Evolutionary conservation across 2,113 vertebrate genomes (phyloP).

Genomic region (Hemibagrus wyckioides): DNA sequence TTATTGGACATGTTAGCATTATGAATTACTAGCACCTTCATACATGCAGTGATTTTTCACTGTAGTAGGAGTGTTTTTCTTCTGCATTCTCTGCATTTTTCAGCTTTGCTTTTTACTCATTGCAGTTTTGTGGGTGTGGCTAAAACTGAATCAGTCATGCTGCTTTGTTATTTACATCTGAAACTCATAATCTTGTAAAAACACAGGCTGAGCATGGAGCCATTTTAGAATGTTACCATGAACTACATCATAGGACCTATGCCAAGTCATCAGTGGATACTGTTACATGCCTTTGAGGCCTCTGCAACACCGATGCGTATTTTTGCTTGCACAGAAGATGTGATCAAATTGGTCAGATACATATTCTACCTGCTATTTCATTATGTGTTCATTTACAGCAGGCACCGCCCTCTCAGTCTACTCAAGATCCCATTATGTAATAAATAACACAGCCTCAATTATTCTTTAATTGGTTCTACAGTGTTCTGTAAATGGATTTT

Average conservation of each 20-base stretch:
- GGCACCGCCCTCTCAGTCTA: neutral
- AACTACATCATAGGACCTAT: neutral
- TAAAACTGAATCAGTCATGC: neutral
- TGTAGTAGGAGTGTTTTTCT: too few relatives aligned
- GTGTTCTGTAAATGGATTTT: conserved; percentile 23
- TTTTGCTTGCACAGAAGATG: neutral
- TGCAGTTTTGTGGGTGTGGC: neutral
- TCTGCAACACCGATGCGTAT: too few relatives aligned
- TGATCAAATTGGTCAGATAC: neutral
- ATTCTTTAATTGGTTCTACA: conserved; percentile 28
- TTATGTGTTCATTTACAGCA: conserved; percentile 12
- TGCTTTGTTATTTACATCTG: neutral
- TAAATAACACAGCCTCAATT: conserved; percentile 32
- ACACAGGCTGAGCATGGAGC: neutral
- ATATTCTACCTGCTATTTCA: neutral
- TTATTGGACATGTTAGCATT: neutral
- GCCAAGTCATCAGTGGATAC: neutral
- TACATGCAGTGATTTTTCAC: too few relatives aligned
- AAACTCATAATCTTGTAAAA: neutral
- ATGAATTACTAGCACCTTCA: too few relatives aligned
- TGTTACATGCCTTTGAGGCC: neutral
- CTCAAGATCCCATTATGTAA: conserved; percentile 12
- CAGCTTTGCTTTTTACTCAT: neutral
- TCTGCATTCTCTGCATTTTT: too few relatives aligned
- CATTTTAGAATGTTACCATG: neutral